phyloP scores from a whole-genome alignment of 2,797 vertebrate species.

The Pterois miles region DNA sequence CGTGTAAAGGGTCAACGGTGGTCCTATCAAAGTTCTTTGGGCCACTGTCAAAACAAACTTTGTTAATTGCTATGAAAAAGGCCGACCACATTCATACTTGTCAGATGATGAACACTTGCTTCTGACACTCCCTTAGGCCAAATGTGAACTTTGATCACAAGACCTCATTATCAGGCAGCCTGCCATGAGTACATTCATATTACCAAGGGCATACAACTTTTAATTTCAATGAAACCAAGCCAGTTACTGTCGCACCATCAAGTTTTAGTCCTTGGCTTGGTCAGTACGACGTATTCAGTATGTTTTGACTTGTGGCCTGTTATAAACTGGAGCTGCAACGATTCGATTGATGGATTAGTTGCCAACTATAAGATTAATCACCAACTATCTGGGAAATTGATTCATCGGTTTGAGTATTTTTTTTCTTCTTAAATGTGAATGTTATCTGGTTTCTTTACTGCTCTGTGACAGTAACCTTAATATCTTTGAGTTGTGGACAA shows the following conservation, averaged over 20 bases:
- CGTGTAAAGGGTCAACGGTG: neutral
- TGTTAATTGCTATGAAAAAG: neutral
- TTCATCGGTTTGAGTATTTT: too few species aligned
- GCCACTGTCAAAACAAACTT: neutral
- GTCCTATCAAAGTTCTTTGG: neutral
- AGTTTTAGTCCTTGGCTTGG: neutral
- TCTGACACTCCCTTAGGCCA: neutral
- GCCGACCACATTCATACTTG: neutral
- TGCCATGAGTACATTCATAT: neutral
- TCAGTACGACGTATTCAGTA: neutral
- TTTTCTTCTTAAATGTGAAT: too few species aligned
- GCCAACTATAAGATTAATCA: too few species aligned
- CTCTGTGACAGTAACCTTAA: too few species aligned
- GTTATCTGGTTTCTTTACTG: too few species aligned
- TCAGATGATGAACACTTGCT: neutral
- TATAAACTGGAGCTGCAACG: neutral
- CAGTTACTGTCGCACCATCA: neutral
- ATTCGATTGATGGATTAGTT: too few species aligned
- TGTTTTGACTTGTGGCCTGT: neutral
- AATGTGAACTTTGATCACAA: neutral
- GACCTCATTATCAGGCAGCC: neutral
- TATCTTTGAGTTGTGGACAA: too few species aligned
- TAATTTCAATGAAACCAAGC: neutral
- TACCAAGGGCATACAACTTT: neutral
- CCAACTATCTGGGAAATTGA: too few species aligned